Evolutionary conservation across 1,140 invertebrate species (phyloP).

Genomic region (Berghia stephanieae): DNA sequence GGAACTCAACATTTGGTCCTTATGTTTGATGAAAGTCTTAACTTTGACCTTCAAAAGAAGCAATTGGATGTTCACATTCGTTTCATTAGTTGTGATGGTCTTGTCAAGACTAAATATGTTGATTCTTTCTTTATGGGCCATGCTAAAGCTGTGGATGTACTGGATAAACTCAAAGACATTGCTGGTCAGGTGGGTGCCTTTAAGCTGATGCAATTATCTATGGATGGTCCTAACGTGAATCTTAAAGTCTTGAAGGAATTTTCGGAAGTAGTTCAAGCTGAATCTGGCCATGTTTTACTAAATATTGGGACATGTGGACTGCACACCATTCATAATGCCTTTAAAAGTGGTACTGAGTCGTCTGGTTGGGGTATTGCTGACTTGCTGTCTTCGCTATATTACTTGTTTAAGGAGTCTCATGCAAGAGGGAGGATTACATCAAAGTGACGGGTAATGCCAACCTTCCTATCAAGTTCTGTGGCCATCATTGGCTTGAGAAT

Average conservation of each 20-base stretch:
- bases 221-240: slow-evolving; percentile 50
- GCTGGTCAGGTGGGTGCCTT: slow-evolving; percentile 16
- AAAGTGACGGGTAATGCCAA: slow-evolving; percentile 25
- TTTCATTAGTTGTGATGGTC: slow-evolving; percentile 23
- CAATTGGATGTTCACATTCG: slow-evolving; percentile 45
- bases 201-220: slow-evolving; percentile 39
- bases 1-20: slow-evolving; percentile 19
- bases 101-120: slow-evolving; percentile 35
- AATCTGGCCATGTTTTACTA: slow-evolving; percentile 18
- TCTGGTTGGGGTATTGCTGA: slow-evolving; percentile 38
- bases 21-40: slow-evolving; percentile 40
- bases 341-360: slow-evolving; percentile 28
- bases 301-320: slow-evolving; percentile 42
- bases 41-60: slow-evolving; percentile 28
- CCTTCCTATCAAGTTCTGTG: slow-evolving; percentile 36
- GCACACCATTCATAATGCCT: slow-evolving; percentile 38
- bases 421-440: slow-evolving; percentile 34
- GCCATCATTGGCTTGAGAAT: slow-evolving; percentile 37
- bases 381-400: slow-evolving; percentile 31
- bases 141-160: slow-evolving; percentile 36
- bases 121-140: slow-evolving; percentile 41
- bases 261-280: slow-evolving; percentile 8
- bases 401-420: slow-evolving; percentile 32
- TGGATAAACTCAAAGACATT: slow-evolving; percentile 27
- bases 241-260: slow-evolving; percentile 30